phyloP scores from a whole-genome alignment of 1,140 invertebrate genomes.

The Condylostylus longicornis region DNA sequence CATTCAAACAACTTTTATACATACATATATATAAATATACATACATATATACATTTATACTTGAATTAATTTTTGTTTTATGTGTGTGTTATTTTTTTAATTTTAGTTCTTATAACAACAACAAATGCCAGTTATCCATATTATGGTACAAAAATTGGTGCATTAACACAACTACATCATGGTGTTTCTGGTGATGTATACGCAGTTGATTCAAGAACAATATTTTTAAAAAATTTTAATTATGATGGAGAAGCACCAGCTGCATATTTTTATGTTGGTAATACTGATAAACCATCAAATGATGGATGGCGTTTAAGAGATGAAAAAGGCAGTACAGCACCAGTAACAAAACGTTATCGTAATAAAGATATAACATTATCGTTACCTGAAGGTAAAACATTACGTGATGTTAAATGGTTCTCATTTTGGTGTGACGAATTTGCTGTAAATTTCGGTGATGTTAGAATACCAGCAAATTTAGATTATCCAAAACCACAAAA shows the following conservation, averaged over 20 bases:
- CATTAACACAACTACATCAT: slow-evolving; percentile 63
- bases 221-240: slow-evolving; percentile 73
- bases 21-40: no score
- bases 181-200: slow-evolving; percentile 71
- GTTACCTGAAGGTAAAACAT: slow-evolving; percentile 68
- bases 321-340: slow-evolving; percentile 54
- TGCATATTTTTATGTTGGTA: slow-evolving; percentile 76
- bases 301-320: slow-evolving; percentile 57
- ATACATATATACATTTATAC: no score
- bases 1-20: no score
- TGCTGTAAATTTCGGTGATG: slow-evolving; percentile 77
- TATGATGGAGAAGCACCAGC: slow-evolving; percentile 83
- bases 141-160: slow-evolving; percentile 62
- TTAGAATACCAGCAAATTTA: slow-evolving; percentile 58
- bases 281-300: slow-evolving; percentile 43
- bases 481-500: slow-evolving; percentile 73
- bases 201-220: slow-evolving; percentile 69
- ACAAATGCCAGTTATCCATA: slow-evolving; percentile 37
- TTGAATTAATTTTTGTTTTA: no score
- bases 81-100: no score
- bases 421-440: slow-evolving; percentile 83
- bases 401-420: slow-evolving; percentile 72
- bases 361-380: slow-evolving; percentile 68
- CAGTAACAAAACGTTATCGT: slow-evolving; percentile 54
- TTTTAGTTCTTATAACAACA: slow-evolving; percentile 1